Evolutionary conservation across 2,888 invertebrate genomes (phyloP).

Genomic region (Campopleginae sp.): DNA sequence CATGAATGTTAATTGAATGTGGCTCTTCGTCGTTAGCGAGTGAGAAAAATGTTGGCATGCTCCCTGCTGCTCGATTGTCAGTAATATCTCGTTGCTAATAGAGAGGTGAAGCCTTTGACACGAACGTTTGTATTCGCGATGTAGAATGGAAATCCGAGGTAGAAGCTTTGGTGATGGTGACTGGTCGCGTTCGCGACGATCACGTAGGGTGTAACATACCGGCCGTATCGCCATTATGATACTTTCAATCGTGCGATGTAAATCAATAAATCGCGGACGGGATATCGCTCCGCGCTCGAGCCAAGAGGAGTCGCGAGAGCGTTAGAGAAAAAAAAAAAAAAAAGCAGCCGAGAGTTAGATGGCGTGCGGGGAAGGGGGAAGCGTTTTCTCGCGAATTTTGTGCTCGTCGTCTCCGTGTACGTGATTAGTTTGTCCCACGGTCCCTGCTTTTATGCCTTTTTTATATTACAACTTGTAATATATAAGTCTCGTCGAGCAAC

Average conservation of each 20-base stretch:
- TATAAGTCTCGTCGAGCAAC: constrained; percentile 21
- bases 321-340: constrained; percentile 13
- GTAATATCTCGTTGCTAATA: constrained; percentile 54
- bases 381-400: constrained; percentile 32
- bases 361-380: constrained; percentile 33
- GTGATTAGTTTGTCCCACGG: constrained; percentile 65
- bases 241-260: constrained; percentile 71
- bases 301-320: constrained; percentile 4
- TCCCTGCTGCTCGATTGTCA: constrained; percentile 23
- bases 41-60: constrained; percentile 34
- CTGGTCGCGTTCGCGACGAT: constrained; percentile 58
- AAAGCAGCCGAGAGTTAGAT: constrained; percentile 43
- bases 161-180: constrained; percentile 23
- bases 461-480: constrained; percentile 62
- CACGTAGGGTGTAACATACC: constrained; percentile 71
- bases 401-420: constrained; percentile 43
- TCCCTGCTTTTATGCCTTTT: constrained; percentile 60
- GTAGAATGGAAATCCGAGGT: background rate
- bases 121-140: background rate
- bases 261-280: constrained; percentile 69
- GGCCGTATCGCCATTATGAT: constrained; percentile 69
- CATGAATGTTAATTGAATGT: constrained; percentile 69
- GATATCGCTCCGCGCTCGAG: constrained; percentile 63
- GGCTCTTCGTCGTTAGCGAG: constrained; percentile 36
- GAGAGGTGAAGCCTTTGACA: constrained; percentile 23